These are phyloP conservation scores for Sebastes kiyomatsui DNA, from an alignment of 2,797 vertebrate species.

Conservation along the genomic window DNA sequence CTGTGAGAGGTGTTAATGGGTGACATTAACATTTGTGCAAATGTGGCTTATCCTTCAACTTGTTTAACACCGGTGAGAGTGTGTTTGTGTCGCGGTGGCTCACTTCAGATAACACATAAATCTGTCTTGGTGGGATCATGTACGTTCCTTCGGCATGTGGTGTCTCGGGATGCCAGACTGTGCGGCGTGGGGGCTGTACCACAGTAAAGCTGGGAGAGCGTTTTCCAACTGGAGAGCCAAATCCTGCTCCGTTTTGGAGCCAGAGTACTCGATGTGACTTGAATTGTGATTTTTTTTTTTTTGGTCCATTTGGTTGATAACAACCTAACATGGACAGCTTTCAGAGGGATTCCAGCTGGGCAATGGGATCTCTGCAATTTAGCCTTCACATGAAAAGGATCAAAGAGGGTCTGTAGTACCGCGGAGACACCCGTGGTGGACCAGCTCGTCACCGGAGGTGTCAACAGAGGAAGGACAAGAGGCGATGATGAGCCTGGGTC, in stretches of 20 bases:
- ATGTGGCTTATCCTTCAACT: neutral
- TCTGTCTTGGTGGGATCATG: slow-evolving; percentile 32
- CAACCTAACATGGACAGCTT: neutral
- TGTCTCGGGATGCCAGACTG: slow-evolving; percentile 46
- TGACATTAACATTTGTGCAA: slow-evolving; percentile 8
- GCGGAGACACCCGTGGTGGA: slow-evolving; percentile 59
- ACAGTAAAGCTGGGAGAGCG: slow-evolving; percentile 20
- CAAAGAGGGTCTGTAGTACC: slow-evolving; percentile 17
- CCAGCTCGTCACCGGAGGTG: slow-evolving; percentile 60
- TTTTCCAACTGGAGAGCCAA: slow-evolving; percentile 36
- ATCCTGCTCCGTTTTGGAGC: slow-evolving; percentile 2
- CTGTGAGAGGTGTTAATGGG: neutral
- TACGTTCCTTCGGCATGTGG: slow-evolving; percentile 34
- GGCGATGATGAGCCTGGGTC: slow-evolving; percentile 35
- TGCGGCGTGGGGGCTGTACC: slow-evolving; percentile 23
- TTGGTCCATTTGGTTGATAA: slow-evolving; percentile 33
- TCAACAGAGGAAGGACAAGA: slow-evolving; percentile 66
- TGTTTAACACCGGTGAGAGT: neutral
- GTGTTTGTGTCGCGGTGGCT: slow-evolving; percentile 8
- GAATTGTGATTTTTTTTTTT: slow-evolving; percentile 16
- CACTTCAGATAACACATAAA: slow-evolving; percentile 19
- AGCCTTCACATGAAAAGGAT: slow-evolving; percentile 29
- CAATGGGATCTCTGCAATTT: slow-evolving; percentile 11
- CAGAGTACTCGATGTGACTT: slow-evolving; percentile 21
- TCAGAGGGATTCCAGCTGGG: slow-evolving; percentile 4